Base-by-base conservation (phyloP, 92 coral and sea anemone species). In the Hydrozoanthus gracilis region DNA sequence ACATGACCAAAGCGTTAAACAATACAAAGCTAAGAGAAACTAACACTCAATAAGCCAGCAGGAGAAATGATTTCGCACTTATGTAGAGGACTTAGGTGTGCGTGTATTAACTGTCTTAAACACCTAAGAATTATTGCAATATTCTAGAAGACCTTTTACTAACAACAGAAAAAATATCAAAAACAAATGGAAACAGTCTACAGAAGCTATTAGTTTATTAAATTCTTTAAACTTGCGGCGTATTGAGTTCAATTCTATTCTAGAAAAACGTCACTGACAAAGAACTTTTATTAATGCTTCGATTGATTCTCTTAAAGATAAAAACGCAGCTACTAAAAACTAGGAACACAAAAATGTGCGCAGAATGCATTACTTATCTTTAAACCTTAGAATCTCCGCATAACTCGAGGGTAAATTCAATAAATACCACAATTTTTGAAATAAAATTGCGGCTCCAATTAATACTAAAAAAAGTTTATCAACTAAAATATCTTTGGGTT, bases 121-220 rank as follows among this genome's bases (percentile, higher is more conserved):
- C 39, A 27, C 39, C 39, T 27, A 27, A 27, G 39, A 2, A 27
- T 27, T 27, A 27, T 27, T 27, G 39, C 39, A 27, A 27, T 27
- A 27, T 27, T 27, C 39, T 27, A 27, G 39, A 27, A 27, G 39
- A 27, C 39, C 39, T 27, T 51, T 51, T 76, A 20, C 51, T 55
- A 51, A 65, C 15, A 27, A 76, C 54, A 11, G 13, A 44, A 55
- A 77, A 77, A 27, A 20, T 51, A 44, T 50, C 51, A 15, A 44
- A 39, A 58, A 10, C 35, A 4, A 13, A 58, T n/a, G 8, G 51
- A 77, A 13, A 16, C 15, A 45, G 10, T 47, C 4, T 18, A 70
- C 49, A 46, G n/a, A 47, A 62, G 16, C 52, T 20, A 64, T 80
- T 80, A 65, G 75, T 51, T 65, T 80, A 52, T 73, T 46, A 80